These are phyloP conservation scores for Andrena bicolor DNA, from an alignment of 2,888 invertebrate genomes.

Conservation along the genomic window DNA sequence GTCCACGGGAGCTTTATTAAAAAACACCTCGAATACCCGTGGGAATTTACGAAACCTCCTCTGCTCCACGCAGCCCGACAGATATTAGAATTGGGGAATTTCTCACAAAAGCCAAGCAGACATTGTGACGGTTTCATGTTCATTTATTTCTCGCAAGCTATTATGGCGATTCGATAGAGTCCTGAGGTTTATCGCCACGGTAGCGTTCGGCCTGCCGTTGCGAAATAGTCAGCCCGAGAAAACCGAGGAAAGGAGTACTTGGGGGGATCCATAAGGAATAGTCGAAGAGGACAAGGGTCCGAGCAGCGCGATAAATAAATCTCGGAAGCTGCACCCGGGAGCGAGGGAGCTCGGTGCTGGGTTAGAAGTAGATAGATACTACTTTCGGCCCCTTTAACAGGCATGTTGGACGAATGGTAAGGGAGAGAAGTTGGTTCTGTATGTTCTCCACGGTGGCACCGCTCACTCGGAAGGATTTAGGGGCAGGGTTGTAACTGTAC, in stretches of 20 bases:
- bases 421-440: constrained; percentile 63
- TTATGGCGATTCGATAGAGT: constrained; percentile 17
- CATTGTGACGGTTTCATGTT: not conserved
- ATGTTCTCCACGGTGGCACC: constrained; percentile 70
- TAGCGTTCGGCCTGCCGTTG: constrained; percentile 10
- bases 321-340: constrained; percentile 63
- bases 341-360: constrained; percentile 32
- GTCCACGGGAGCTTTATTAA: not conserved
- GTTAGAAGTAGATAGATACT: constrained; percentile 64
- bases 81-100: not conserved
- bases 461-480: constrained; percentile 73
- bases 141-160: constrained; percentile 11
- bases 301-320: constrained; percentile 71
- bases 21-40: not conserved
- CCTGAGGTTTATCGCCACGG: constrained; percentile 42
- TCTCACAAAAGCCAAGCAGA: not conserved
- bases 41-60: not conserved
- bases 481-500: constrained; percentile 63
- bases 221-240: constrained; percentile 1
- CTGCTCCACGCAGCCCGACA: not conserved
- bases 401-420: constrained; percentile 53
- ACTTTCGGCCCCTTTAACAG: constrained; percentile 70
- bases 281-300: constrained; percentile 64
- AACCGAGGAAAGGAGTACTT: constrained; percentile 44
- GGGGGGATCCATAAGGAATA: constrained; percentile 64